Conservation (phyloP, 2,888 invertebrate genomes). For the Rosalia funebris region DNA sequence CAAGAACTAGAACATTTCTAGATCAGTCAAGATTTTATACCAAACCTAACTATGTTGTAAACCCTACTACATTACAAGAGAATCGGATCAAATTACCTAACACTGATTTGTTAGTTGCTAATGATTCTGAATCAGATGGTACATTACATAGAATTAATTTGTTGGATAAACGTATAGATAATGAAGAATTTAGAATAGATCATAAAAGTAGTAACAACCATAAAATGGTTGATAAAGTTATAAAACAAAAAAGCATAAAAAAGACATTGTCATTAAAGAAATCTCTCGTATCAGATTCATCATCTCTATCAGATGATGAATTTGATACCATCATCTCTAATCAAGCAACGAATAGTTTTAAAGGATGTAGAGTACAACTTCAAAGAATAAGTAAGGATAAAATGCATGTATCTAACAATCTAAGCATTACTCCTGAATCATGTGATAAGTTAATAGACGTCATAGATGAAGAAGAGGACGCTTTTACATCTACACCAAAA, state of each 20-base stretch:
- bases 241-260: constrained; percentile 1
- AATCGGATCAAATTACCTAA: background rate
- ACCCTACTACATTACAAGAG: too few species aligned
- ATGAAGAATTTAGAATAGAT: constrained; percentile 16
- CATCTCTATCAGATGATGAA: background rate
- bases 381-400: background rate
- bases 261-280: constrained; percentile 1
- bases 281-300: background rate
- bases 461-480: constrained; percentile 37
- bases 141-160: too few species aligned
- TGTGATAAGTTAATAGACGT: background rate
- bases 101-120: background rate
- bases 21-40: background rate
- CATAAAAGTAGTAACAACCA: constrained; percentile 3
- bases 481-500: constrained; percentile 41
- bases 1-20: background rate
- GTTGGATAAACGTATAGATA: too few species aligned
- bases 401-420: constrained; percentile 6
- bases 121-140: constrained; percentile 24
- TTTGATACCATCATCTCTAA: background rate
- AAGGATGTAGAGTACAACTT: background rate
- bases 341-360: background rate
- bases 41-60: too few species aligned
- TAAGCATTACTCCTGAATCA: background rate
- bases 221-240: background rate